Percentiles rank a stretch among this genome's conserved stretches.
phyloP scores from a whole-genome alignment of 2,113 vertebrate species.

The Larimichthys crocea region DNA sequence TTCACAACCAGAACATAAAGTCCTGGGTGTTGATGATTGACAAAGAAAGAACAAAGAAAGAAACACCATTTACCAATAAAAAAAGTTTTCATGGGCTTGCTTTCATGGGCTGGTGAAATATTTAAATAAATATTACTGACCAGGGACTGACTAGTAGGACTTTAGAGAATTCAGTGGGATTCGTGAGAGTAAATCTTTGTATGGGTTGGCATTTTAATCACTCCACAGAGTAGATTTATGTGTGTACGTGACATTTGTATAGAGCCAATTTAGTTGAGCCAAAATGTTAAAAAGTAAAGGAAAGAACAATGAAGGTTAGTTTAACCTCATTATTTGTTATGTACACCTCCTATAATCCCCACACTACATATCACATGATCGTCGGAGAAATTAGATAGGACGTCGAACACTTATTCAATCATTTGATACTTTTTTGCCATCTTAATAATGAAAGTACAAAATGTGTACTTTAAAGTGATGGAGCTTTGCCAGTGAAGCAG shows the following conservation, averaged over 20 bases:
- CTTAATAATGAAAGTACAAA: not conserved
- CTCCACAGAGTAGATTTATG: not conserved
- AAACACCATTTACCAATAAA: conserved; percentile 5
- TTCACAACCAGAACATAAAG: conserved; percentile 1
- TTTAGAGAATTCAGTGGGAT: not conserved
- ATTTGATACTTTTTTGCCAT: not conserved
- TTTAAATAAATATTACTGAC: conserved; percentile 5
- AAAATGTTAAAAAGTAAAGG: not conserved
- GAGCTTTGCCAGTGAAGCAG: not conserved
- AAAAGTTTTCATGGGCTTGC: not conserved
- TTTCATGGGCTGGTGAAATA: not conserved
- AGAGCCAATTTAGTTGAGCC: not conserved
- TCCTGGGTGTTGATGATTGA: conserved; percentile 25
- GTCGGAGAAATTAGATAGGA: not conserved
- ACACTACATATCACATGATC: not conserved
- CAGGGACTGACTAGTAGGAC: conserved; percentile 2
- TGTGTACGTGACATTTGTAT: conserved; percentile 18
- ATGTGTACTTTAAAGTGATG: not conserved
- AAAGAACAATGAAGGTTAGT: not conserved
- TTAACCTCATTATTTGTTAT: not conserved
- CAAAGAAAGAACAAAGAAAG: conserved; percentile 1
- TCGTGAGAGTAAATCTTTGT: not conserved
- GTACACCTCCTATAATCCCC: not conserved
- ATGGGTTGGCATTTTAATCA: conserved; percentile 1
- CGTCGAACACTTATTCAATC: not conserved